These are phyloP conservation scores for Eurosta solidaginis DNA, from an alignment of 1,140 invertebrate species.

Conservation along the genomic window DNA sequence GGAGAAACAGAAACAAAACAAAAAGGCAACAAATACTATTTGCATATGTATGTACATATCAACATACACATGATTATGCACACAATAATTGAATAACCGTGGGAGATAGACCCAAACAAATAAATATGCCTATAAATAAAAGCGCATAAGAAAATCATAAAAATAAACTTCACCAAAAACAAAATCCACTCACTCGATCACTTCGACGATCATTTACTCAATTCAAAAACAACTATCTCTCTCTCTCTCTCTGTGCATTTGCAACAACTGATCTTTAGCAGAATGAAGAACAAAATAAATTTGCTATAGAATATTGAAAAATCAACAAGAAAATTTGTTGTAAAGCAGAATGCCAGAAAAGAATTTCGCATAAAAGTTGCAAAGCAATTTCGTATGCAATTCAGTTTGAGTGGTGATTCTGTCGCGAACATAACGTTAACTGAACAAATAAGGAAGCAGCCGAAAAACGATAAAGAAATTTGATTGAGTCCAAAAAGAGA, in stretches of 20 bases:
- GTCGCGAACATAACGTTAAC: constrained; percentile 46
- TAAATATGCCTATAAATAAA: too few species aligned
- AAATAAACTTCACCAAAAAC: too few species aligned
- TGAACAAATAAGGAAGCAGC: background rate
- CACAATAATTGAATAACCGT: too few species aligned
- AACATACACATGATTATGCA: background rate
- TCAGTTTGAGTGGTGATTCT: constrained; percentile 54
- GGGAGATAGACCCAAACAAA: too few species aligned
- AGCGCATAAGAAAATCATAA: too few species aligned
- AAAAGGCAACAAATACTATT: constrained; percentile 35
- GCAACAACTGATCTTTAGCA: background rate
- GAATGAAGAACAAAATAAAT: background rate
- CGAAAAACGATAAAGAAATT: background rate
- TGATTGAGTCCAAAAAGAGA: background rate
- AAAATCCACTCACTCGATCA: background rate
- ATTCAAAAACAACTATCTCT: too few species aligned
- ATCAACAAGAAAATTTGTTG: background rate
- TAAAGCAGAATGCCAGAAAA: background rate
- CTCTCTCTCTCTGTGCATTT: background rate
- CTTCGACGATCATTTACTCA: background rate
- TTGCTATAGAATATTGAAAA: background rate
- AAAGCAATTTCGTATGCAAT: constrained; percentile 39
- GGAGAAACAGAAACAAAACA: constrained; percentile 13
- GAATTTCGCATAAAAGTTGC: constrained; percentile 32
- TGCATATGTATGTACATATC: background rate